A percentile compares a stretch with the other conserved stretches of the same genome.
Conservation (phyloP, 2,113 vertebrate species). For the Heterotis niloticus region DNA sequence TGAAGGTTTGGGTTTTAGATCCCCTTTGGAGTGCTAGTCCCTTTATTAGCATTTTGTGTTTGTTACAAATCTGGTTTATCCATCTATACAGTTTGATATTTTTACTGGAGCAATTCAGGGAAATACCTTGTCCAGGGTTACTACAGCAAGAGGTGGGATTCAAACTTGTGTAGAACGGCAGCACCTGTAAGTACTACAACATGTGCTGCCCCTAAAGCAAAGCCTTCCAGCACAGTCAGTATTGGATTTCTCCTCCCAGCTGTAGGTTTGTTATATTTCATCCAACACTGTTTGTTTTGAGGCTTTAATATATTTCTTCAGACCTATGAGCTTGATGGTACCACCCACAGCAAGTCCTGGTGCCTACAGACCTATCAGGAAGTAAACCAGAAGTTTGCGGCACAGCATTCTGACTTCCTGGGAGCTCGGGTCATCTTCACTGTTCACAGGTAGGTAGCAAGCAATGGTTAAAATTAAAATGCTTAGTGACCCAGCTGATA, state of each 20-base stretch:
- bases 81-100: no score
- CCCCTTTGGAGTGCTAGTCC: no score
- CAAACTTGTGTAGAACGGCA: no score
- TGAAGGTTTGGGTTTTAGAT: no score
- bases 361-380: constrained; percentile 66
- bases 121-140: no score
- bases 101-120: no score
- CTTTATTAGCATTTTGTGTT: no score
- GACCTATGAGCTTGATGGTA: constrained; percentile 85
- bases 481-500: no score
- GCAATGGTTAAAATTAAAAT: not conserved
- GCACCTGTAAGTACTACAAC: no score
- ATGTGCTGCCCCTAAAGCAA: not conserved
- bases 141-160: no score
- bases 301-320: constrained; percentile 38
- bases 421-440: constrained; percentile 77
- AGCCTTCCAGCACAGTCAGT: not conserved
- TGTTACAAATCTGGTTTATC: no score
- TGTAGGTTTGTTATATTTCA: not conserved
- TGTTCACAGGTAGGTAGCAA: constrained; percentile 52
- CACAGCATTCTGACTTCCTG: constrained; percentile 74
- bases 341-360: constrained; percentile 67
- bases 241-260: not conserved
- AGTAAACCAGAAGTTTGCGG: constrained; percentile 62
- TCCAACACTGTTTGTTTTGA: not conserved